Evolutionary conservation across 2,797 vertebrate genomes (phyloP), one percentile per base, ranked within the genome.

Genomic region (Tragopan temminckii): DNA sequence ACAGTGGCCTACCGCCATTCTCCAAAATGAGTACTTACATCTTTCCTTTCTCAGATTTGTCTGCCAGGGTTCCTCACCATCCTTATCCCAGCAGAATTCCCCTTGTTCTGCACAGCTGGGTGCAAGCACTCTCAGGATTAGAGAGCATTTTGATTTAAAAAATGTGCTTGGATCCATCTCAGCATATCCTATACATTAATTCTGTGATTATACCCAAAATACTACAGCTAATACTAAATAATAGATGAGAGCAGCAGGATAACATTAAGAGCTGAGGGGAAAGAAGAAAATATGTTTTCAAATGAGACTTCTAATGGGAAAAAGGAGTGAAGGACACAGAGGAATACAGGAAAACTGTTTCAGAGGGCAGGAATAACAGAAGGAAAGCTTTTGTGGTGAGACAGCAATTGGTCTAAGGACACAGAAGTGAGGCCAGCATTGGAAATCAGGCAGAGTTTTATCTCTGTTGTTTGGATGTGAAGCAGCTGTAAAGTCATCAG

Each of bases 211-310:
- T 89, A 66, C 18, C 43, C 50, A 42, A 91, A 92, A 78, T 79
- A 76, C 21, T 91, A 75, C 50, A 93, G 53, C 36, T 89, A 72
- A 61, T 80, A 80, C 12, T 75, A 88, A 82, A 38, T 50, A 74
- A 84, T 8, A 76, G 29, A 76, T 67, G 52, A 78, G 9, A 89
- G 31, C 59, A 82, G 57, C 7, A 46, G 40, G 29, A 57, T 42
- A 80, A 38, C 67, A 57, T 69, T 53, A 83, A 81, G 11, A 93
- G 8, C 16, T 48, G 58, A 0, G 3, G 35, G 14, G 17, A 72
- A 91, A 83, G 27, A 85, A 68, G 23, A 64, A 66, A 23, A 33
- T 2, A 25, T 29, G 18, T 67, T 90, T 96, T 84, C 43, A 69
- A 76, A 36, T 35, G 4, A 58, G 15, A 72, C 61, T 96, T 83